phyloP scores from a whole-genome alignment of 2,888 invertebrate species.

The Eueremaeus valkanovi region DNA sequence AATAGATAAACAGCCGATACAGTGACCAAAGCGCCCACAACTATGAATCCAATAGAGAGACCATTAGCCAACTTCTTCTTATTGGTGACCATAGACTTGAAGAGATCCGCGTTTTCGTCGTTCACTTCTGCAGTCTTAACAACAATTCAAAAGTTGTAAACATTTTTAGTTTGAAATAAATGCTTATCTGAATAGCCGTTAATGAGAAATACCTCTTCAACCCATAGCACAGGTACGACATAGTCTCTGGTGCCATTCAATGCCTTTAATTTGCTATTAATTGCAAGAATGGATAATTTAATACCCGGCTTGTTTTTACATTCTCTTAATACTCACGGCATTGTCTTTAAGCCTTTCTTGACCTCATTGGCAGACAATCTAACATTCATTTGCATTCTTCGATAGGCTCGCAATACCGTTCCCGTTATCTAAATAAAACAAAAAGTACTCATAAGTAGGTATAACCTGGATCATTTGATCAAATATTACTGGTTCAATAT shows the following conservation, averaged over 20 bases:
- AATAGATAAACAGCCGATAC: neutral
- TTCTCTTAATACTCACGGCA: neutral
- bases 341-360: neutral
- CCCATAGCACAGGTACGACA: neutral
- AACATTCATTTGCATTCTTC: constrained; percentile 22
- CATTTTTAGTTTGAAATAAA: neutral
- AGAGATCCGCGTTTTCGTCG: neutral
- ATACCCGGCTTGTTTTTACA: too few species aligned
- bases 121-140: neutral
- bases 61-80: neutral
- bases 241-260: too few species aligned
- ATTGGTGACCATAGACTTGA: neutral
- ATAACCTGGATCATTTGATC: too few species aligned
- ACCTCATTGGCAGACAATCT: neutral
- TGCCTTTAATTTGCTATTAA: too few species aligned
- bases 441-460: neutral
- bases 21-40: neutral
- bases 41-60: neutral
- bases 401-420: neutral
- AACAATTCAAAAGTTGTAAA: too few species aligned
- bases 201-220: constrained; percentile 26
- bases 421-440: constrained; percentile 12
- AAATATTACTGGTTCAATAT: constrained; percentile 31
- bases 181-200: neutral
- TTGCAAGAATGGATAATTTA: too few species aligned